Conservation (phyloP, 1,140 invertebrate species). For the Campoletis sonorensis region DNA sequence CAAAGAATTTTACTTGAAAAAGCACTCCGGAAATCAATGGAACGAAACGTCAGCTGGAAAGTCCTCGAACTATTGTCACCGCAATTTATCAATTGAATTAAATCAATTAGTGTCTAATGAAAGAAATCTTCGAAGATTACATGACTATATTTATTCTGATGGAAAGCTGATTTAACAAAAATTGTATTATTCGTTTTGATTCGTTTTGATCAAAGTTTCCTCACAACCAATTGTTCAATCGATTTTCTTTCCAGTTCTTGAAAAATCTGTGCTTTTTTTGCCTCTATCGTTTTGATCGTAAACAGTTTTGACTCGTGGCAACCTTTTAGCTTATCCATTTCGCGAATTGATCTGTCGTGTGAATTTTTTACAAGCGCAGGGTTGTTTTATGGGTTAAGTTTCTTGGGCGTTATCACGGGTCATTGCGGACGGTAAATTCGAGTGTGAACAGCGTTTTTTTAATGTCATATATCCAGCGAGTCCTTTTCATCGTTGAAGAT, state of each 20-base stretch:
- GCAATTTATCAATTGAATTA: no score
- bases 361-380: neutral
- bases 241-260: neutral
- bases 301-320: neutral
- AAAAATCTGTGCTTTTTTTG: neutral
- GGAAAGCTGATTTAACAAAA: no score
- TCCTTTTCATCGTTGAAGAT: neutral
- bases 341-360: neutral
- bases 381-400: neutral
- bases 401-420: neutral
- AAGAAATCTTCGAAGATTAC: no score
- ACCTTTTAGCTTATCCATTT: neutral
- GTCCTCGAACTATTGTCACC: no score
- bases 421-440: neutral
- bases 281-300: neutral
- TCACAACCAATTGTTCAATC: neutral
- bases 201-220: no score
- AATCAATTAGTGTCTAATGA: no score
- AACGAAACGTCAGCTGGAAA: no score
- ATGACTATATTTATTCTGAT: no score
- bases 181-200: no score
- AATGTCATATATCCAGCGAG: neutral
- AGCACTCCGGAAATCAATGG: no score
- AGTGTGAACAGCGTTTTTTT: neutral
- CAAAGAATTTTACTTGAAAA: no score